Evolutionary conservation across 2,797 vertebrate species (phyloP).

Genomic region (Enoplosus armatus): DNA sequence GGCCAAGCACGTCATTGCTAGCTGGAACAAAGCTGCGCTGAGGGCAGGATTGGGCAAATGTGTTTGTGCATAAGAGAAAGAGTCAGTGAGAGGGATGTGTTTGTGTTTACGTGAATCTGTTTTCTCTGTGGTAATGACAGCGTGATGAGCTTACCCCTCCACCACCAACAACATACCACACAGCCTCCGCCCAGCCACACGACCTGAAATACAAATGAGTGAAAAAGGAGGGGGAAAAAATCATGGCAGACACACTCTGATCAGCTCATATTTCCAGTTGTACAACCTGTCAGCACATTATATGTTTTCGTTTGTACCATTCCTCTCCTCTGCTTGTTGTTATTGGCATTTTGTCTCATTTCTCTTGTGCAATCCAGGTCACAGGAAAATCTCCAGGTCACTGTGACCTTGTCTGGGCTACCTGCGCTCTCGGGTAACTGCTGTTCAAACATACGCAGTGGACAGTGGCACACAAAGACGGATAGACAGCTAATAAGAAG

Average conservation of each 20-base stretch:
- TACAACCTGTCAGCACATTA: conserved; percentile 11
- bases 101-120: conserved; percentile 60
- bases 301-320: background rate
- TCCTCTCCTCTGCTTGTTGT: conserved; percentile 2
- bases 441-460: conserved; percentile 37
- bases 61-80: conserved; percentile 65
- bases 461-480: conserved; percentile 14
- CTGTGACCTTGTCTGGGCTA: conserved; percentile 53
- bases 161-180: conserved; percentile 19
- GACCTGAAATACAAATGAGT: conserved; percentile 34
- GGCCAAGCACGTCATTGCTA: conserved; percentile 80
- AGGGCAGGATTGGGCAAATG: conserved; percentile 71
- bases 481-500: conserved; percentile 54
- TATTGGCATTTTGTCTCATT: conserved; percentile 17
- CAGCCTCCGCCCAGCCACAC: conserved; percentile 19
- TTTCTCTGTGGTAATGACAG: conserved; percentile 60
- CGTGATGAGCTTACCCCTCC: conserved; percentile 38
- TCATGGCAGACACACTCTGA: background rate
- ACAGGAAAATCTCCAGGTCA: conserved; percentile 41
- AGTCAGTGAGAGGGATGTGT: conserved; percentile 67
- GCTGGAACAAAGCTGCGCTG: conserved; percentile 77
- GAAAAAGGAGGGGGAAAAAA: background rate
- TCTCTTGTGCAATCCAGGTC: conserved; percentile 18
- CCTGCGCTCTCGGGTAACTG: conserved; percentile 48
- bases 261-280: conserved; percentile 5